Conservation (phyloP, 2,797 vertebrate species). For the Etheostoma perlongum region DNA sequence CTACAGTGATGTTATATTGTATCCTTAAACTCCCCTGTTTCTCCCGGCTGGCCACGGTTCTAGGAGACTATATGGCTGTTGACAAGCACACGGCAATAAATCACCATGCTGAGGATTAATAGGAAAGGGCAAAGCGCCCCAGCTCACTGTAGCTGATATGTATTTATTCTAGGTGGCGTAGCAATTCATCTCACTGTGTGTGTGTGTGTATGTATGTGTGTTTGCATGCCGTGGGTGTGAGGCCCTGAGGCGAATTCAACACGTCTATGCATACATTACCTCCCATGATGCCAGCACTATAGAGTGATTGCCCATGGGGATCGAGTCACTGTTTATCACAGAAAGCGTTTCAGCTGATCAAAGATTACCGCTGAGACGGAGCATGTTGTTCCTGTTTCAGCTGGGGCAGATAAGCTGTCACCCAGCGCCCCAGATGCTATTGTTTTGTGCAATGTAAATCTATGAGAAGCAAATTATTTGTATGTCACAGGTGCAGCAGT, state of each 20-base stretch:
- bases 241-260: slow-evolving; percentile 66
- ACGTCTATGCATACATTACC: slow-evolving; percentile 79
- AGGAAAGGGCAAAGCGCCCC: slow-evolving; percentile 79
- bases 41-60: slow-evolving; percentile 60
- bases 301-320: slow-evolving; percentile 79
- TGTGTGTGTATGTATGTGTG: not conserved
- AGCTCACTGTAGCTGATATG: slow-evolving; percentile 80
- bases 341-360: slow-evolving; percentile 78
- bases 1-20: not conserved
- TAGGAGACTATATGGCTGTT: slow-evolving; percentile 74
- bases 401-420: slow-evolving; percentile 75
- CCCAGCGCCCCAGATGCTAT: slow-evolving; percentile 64
- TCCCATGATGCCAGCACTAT: slow-evolving; percentile 74
- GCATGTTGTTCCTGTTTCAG: slow-evolving; percentile 71
- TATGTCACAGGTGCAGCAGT: slow-evolving; percentile 66
- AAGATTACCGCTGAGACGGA: slow-evolving; percentile 74
- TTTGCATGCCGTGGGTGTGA: slow-evolving; percentile 17
- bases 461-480: slow-evolving; percentile 64
- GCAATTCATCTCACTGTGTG: slow-evolving; percentile 77
- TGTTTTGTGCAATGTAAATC: slow-evolving; percentile 59
- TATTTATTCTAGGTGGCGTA: slow-evolving; percentile 80
- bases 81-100: slow-evolving; percentile 81
- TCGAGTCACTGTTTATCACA: slow-evolving; percentile 79
- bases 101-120: slow-evolving; percentile 81
- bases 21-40: slow-evolving; percentile 71